Evolutionary conservation across 2,888 invertebrate species (phyloP).

Genomic region (Epinotia brunnichana): DNA sequence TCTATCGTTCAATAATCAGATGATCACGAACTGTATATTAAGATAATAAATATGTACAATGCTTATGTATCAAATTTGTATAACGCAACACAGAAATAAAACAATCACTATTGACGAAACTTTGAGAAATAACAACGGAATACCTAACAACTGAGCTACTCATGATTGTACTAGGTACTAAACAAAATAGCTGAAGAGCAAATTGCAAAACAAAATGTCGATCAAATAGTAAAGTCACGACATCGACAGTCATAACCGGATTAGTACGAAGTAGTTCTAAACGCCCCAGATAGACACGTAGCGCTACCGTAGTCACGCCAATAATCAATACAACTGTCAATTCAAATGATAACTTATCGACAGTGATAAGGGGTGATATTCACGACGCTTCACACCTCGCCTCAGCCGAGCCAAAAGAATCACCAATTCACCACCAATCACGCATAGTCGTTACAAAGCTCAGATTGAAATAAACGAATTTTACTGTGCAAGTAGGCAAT

Average conservation of each 20-base stretch:
- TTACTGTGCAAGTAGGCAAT: too few relatives aligned
- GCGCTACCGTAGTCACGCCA: conserved; percentile 24
- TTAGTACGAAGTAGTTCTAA: background rate
- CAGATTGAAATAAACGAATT: too few relatives aligned
- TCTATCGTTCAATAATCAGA: too few relatives aligned
- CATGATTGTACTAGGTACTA: too few relatives aligned
- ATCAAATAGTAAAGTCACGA: background rate
- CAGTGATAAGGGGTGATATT: background rate
- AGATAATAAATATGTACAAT: too few relatives aligned
- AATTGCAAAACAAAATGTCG: background rate
- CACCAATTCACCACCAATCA: background rate
- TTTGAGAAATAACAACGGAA: too few relatives aligned
- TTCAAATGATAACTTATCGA: conserved; percentile 37
- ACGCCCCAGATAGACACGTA: conserved; percentile 15
- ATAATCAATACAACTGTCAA: conserved; percentile 46
- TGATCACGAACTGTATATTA: too few relatives aligned
- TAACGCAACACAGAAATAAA: too few relatives aligned
- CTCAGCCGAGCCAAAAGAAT: background rate
- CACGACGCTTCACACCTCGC: background rate
- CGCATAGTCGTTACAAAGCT: background rate
- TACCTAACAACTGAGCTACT: too few relatives aligned
- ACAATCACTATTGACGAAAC: too few relatives aligned
- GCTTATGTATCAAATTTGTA: too few relatives aligned
- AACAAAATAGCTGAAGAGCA: too few relatives aligned
- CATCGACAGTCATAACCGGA: background rate